Conservation (phyloP, 1,140 invertebrate species). For the Lepidurus packardi region DNA sequence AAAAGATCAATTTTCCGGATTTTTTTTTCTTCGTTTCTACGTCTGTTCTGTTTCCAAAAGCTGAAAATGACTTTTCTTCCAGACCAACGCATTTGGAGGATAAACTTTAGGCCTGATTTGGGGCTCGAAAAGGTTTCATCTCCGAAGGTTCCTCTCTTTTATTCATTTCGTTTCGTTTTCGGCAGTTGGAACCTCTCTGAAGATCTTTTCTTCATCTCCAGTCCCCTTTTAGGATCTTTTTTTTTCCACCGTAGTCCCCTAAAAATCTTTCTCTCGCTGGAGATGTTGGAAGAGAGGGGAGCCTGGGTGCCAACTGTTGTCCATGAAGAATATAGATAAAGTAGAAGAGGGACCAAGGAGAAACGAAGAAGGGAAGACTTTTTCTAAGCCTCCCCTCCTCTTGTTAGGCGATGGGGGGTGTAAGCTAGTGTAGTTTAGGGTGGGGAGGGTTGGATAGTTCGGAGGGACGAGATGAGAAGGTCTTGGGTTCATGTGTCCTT, state of each 20-base stretch:
- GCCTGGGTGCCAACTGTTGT: not conserved
- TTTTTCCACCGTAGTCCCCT: not conserved
- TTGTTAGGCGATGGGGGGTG: too few relatives aligned
- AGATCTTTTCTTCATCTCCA: not conserved
- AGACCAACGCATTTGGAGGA: not conserved
- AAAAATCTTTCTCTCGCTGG: not conserved
- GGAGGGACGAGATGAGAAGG: not conserved
- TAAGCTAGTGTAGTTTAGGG: too few relatives aligned
- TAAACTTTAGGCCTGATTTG: too few relatives aligned
- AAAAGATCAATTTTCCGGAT: not conserved
- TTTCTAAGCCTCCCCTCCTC: not conserved
- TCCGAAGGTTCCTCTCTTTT: too few relatives aligned
- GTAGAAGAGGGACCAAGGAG: not conserved
- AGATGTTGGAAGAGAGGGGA: not conserved
- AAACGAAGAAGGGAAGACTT: not conserved
- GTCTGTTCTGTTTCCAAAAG: not conserved
- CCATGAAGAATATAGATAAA: not conserved
- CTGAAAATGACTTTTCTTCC: not conserved
- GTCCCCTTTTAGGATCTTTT: not conserved
- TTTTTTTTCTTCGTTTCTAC: not conserved
- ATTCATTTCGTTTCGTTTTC: too few relatives aligned
- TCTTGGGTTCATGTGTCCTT: not conserved
- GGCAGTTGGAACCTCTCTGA: not conserved
- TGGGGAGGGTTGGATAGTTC: too few relatives aligned
- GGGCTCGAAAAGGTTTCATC: too few relatives aligned